These are phyloP conservation scores for Menidia menidia DNA, from an alignment of 2,797 vertebrate species.

Conservation along the genomic window DNA sequence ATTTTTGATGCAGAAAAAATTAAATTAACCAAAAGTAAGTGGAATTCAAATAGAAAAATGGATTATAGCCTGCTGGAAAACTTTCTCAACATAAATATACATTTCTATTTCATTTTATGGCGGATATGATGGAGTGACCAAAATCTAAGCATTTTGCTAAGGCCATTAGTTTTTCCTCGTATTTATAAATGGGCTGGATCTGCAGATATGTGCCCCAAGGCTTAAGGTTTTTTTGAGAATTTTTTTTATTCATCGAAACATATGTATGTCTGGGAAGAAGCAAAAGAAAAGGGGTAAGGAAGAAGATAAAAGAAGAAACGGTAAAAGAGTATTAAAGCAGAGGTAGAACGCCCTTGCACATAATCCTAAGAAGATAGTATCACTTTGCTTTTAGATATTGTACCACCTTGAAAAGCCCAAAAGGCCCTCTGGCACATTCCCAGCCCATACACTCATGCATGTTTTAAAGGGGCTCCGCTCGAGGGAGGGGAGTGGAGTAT, in stretches of 20 bases:
- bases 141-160: constrained; percentile 38
- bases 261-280: constrained; percentile 48
- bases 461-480: constrained; percentile 79
- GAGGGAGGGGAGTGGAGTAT: constrained; percentile 64
- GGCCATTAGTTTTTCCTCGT: constrained; percentile 39
- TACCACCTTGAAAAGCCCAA: constrained; percentile 68
- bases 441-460: constrained; percentile 81
- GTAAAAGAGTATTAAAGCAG: constrained; percentile 51
- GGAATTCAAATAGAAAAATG: not conserved
- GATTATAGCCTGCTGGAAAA: constrained; percentile 1
- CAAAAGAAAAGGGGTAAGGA: constrained; percentile 6
- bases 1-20: constrained; percentile 13
- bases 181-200: constrained; percentile 36
- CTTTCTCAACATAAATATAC: not conserved
- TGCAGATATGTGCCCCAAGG: constrained; percentile 39
- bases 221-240: constrained; percentile 33
- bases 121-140: constrained; percentile 24
- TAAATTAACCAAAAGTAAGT: constrained; percentile 7
- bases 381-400: constrained; percentile 75
- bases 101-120: constrained; percentile 8
- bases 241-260: constrained; percentile 57
- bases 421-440: constrained; percentile 69
- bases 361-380: constrained; percentile 74
- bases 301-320: constrained; percentile 47
- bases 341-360: constrained; percentile 63